Evolutionary conservation across 2,888 invertebrate genomes (phyloP).

Genomic region (Bellardia pandia): DNA sequence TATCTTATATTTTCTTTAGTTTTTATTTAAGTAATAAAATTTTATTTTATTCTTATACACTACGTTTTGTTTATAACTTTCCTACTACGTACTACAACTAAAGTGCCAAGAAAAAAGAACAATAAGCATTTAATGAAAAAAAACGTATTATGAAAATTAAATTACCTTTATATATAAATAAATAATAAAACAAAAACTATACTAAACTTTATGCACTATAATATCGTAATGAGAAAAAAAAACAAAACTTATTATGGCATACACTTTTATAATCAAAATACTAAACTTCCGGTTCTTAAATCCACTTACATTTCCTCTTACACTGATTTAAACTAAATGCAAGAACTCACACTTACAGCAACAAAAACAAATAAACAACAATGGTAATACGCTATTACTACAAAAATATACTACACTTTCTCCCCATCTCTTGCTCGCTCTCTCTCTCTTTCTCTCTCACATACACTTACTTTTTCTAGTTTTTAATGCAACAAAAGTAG

Average conservation of each 20-base stretch:
- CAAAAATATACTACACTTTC: not conserved
- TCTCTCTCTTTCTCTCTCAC: not conserved
- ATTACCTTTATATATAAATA: slow-evolving; percentile 10
- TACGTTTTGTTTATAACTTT: not conserved
- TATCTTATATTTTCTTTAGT: not conserved
- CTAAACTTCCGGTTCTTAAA: slow-evolving; percentile 33
- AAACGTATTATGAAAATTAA: slow-evolving; percentile 21
- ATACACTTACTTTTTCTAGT: not conserved
- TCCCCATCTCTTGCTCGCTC: not conserved
- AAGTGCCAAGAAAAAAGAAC: slow-evolving; percentile 64
- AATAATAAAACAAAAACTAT: slow-evolving; percentile 7
- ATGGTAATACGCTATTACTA: not conserved
- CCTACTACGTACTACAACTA: slow-evolving; percentile 30
- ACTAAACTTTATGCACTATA: slow-evolving; percentile 5
- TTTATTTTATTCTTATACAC: not conserved
- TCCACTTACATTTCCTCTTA: slow-evolving; percentile 29
- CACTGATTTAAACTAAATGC: slow-evolving; percentile 26
- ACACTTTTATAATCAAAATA: slow-evolving; percentile 35
- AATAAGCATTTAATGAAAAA: slow-evolving; percentile 57
- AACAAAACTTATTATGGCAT: not conserved
- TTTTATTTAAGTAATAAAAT: not conserved
- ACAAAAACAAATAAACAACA: slow-evolving; percentile 3
- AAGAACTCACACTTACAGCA: slow-evolving; percentile 24
- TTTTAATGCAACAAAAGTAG: slow-evolving; percentile 27
- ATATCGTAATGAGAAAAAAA: slow-evolving; percentile 8